Conservation (phyloP, 2,113 vertebrate species). For the Menidia beryllina region DNA sequence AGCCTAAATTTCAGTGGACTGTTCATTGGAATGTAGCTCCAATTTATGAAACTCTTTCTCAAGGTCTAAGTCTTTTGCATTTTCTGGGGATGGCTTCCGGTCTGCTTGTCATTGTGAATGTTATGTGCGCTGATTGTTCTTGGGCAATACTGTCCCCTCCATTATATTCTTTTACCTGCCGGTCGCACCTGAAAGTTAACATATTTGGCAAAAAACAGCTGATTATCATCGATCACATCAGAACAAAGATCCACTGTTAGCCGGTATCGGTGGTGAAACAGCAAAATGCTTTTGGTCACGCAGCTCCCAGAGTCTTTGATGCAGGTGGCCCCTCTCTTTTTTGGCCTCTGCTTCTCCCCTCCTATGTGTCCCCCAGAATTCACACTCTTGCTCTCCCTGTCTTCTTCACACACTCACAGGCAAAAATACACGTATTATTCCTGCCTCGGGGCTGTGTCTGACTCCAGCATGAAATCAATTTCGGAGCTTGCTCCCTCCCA, state of each 20-base stretch:
- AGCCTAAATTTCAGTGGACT: conserved; percentile 39
- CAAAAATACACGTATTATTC: conserved; percentile 57
- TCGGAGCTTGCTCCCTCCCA: conserved; percentile 63
- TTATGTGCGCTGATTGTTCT: not conserved
- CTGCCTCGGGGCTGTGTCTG: conserved; percentile 69
- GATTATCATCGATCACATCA: conserved; percentile 1
- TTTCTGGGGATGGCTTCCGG: not conserved
- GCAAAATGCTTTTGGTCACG: conserved; percentile 68
- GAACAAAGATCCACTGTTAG: conserved; percentile 26
- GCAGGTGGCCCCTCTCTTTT: conserved; percentile 60
- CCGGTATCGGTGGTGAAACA: conserved; percentile 54
- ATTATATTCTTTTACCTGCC: not conserved
- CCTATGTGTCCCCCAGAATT: conserved; percentile 52
- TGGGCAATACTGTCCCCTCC: not conserved
- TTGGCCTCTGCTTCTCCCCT: conserved; percentile 36
- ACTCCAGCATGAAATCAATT: conserved; percentile 83
- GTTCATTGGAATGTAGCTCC: conserved; percentile 22
- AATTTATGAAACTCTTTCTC: conserved; percentile 34
- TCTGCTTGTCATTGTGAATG: conserved; percentile 19
- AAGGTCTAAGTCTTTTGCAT: conserved; percentile 15
- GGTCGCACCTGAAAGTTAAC: not conserved
- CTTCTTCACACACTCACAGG: conserved; percentile 45
- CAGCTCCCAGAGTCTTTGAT: conserved; percentile 68
- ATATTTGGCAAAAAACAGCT: too few relatives aligned
- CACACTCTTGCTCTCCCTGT: conserved; percentile 35